These are phyloP conservation scores for Hylaeus anthracinus DNA, from an alignment of 1,140 invertebrate genomes.

Conservation along the genomic window DNA sequence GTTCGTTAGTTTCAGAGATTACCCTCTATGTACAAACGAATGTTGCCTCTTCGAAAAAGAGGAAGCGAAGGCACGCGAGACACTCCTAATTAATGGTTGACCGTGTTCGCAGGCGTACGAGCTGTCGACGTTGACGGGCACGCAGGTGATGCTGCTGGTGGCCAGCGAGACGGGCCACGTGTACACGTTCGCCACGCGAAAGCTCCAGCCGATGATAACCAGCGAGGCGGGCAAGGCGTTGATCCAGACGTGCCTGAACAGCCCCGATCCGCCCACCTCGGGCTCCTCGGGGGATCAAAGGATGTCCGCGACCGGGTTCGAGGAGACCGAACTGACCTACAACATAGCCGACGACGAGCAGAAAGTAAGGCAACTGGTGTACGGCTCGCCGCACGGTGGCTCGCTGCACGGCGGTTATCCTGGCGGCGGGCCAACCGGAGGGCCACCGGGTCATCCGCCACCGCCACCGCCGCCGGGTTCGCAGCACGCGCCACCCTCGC, in stretches of 20 bases:
- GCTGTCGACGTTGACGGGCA: constrained; percentile 98
- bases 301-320: constrained; percentile 99
- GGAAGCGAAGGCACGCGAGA: not conserved
- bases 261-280: constrained; percentile 94
- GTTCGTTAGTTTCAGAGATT: no score
- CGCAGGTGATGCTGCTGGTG: constrained; percentile 98
- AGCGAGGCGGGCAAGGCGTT: constrained; percentile 98
- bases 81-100: constrained; percentile 15
- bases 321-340: constrained; percentile 98
- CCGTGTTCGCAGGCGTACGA: constrained; percentile 95
- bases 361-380: constrained; percentile 97
- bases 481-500: constrained; percentile 85
- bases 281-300: constrained; percentile 90
- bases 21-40: no score
- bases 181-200: constrained; percentile 99
- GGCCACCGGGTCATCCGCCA: constrained; percentile 55
- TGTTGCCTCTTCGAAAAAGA: no score
- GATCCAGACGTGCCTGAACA: constrained; percentile 99
- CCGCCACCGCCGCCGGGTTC: constrained; percentile 75
- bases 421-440: constrained; percentile 65
- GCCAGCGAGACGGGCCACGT: constrained; percentile 99
- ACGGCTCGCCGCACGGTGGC: constrained; percentile 86
- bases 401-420: constrained; percentile 81
- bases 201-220: constrained; percentile 99
- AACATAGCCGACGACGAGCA: constrained; percentile 96